phyloP scores from a whole-genome alignment of 2,888 invertebrate genomes.

The Napeogenes sylphis region DNA sequence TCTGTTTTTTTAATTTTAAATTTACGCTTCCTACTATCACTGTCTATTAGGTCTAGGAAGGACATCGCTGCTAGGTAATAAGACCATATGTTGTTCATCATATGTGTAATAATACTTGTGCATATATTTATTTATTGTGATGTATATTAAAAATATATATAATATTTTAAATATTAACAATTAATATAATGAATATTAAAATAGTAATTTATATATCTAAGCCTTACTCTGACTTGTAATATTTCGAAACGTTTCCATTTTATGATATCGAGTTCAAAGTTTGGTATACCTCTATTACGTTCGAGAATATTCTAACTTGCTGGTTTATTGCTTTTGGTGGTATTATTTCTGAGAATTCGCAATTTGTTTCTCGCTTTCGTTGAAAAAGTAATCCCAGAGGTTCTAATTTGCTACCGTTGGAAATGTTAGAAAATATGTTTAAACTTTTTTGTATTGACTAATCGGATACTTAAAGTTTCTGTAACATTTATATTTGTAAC shows the following conservation, averaged over 20 bases:
- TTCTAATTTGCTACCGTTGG: constrained; percentile 53
- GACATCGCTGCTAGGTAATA: no score
- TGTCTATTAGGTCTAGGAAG: no score
- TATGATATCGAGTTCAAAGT: constrained; percentile 53
- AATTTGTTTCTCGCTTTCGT: constrained; percentile 68
- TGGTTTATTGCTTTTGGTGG: constrained; percentile 72
- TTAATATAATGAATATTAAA: neutral
- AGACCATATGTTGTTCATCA: no score
- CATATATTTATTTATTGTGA: no score
- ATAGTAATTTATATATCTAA: constrained; percentile 1
- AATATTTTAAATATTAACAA: no score
- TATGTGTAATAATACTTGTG: no score
- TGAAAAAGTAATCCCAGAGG: constrained; percentile 55
- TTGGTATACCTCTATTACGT: constrained; percentile 59
- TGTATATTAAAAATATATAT: no score
- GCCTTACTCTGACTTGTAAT: constrained; percentile 21
- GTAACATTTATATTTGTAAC: no score
- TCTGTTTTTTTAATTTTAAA: no score
- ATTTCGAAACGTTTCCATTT: constrained; percentile 32
- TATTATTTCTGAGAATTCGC: constrained; percentile 75
- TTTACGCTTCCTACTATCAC: no score
- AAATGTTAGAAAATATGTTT: constrained; percentile 41
- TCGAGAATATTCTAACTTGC: constrained; percentile 67
- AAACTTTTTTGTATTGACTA: constrained; percentile 18
- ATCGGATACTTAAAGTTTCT: constrained; percentile 1